Conservation (phyloP, 2,888 invertebrate genomes). For the Troides helena region DNA sequence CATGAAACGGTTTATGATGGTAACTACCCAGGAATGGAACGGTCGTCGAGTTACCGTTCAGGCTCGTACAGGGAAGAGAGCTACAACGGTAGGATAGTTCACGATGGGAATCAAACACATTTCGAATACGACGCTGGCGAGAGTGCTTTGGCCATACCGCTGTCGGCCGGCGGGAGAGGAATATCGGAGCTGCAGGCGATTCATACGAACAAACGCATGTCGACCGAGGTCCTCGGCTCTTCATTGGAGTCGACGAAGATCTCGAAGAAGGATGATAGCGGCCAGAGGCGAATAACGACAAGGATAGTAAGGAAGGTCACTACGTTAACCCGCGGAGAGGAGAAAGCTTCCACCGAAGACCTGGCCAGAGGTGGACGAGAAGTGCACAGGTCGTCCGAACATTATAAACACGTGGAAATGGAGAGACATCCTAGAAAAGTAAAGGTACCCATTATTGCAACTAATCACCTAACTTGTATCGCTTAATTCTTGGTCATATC, state of each 20-base stretch:
- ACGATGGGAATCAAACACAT: constrained; percentile 75
- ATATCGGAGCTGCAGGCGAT: constrained; percentile 85
- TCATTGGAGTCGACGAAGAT: constrained; percentile 91
- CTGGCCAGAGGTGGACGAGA: constrained; percentile 81
- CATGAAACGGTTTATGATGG: constrained; percentile 76
- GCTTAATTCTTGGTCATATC: background rate
- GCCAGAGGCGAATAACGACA: constrained; percentile 90
- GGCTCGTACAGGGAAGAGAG: constrained; percentile 69
- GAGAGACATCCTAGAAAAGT: constrained; percentile 85
- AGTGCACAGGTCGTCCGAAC: constrained; percentile 79
- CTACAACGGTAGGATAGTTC: constrained; percentile 71
- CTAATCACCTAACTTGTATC: background rate
- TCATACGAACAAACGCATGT: constrained; percentile 89
- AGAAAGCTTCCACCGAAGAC: constrained; percentile 86
- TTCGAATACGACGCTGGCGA: constrained; percentile 72
- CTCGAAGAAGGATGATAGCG: constrained; percentile 88
- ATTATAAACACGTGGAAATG: constrained; percentile 79
- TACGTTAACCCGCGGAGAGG: constrained; percentile 92
- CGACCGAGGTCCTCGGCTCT: constrained; percentile 91
- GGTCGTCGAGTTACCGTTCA: constrained; percentile 63
- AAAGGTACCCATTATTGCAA: constrained; percentile 80
- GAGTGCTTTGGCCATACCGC: constrained; percentile 67
- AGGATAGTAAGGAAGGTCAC: constrained; percentile 93
- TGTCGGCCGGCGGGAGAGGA: constrained; percentile 67
- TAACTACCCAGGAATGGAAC: constrained; percentile 71